These are phyloP conservation scores for Hylaea fasciaria DNA, from an alignment of 2,888 invertebrate genomes.

Conservation along the genomic window DNA sequence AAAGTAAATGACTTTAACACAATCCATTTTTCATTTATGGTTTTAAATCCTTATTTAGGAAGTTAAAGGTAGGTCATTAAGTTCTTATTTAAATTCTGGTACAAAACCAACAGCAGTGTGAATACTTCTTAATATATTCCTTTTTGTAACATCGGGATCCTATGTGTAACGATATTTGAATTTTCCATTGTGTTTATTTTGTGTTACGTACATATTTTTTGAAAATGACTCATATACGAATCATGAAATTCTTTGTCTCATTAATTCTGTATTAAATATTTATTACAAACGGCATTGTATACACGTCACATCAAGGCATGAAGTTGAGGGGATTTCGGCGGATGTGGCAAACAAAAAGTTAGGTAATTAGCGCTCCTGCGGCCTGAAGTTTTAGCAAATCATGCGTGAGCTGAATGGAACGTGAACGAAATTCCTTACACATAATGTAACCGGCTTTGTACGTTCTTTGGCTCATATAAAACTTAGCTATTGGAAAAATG, in stretches of 20 bases:
- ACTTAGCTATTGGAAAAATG: conserved; percentile 22
- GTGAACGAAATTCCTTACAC: conserved; percentile 37
- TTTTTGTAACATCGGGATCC: too few species aligned
- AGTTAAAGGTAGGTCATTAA: too few species aligned
- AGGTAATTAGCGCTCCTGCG: conserved; percentile 64
- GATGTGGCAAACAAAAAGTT: conserved; percentile 63
- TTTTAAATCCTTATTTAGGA: too few species aligned
- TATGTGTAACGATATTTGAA: too few species aligned
- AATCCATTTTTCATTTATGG: too few species aligned
- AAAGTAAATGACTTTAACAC: too few species aligned
- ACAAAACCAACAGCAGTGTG: too few species aligned
- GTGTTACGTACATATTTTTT: too few species aligned
- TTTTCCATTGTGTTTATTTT: too few species aligned
- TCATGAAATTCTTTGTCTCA: not conserved
- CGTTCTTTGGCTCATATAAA: conserved; percentile 1
- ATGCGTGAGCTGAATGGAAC: conserved; percentile 53
- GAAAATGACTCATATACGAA: too few species aligned
- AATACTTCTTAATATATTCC: too few species aligned
- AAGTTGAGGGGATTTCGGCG: conserved; percentile 49
- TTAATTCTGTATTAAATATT: conserved; percentile 12
- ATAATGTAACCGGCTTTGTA: conserved; percentile 35
- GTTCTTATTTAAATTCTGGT: too few species aligned
- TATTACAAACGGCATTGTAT: conserved; percentile 25
- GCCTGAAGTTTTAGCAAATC: conserved; percentile 53
- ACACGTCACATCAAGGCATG: conserved; percentile 45